Conservation (phyloP, 2,888 invertebrate species). For the Chrysolina oricalcia region DNA sequence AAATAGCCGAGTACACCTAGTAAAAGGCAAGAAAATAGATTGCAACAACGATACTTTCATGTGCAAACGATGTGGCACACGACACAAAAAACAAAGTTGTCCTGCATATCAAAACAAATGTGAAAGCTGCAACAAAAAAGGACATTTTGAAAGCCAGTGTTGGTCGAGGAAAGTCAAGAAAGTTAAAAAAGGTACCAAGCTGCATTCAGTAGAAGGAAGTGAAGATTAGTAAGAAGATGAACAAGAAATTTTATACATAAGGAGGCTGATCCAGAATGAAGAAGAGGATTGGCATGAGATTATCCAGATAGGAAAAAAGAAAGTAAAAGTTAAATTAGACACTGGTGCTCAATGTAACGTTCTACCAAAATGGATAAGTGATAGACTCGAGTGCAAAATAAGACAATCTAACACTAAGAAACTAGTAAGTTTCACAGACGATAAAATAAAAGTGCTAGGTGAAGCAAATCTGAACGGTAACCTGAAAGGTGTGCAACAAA, state of each 20-base stretch:
- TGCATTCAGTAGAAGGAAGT: neutral
- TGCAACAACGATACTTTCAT: neutral
- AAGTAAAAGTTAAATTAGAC: neutral
- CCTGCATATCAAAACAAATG: slow-evolving; percentile 3
- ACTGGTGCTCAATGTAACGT: too few relatives aligned
- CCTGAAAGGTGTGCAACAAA: neutral
- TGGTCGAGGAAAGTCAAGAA: neutral
- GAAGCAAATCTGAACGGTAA: neutral
- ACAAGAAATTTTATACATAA: slow-evolving; percentile 2
- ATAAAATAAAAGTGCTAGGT: slow-evolving; percentile 10
- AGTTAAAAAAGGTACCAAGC: too few relatives aligned
- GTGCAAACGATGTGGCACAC: slow-evolving; percentile 2
- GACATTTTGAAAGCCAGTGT: neutral
- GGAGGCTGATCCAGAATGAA: too few relatives aligned
- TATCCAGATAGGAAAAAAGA: neutral
- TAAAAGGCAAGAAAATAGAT: neutral
- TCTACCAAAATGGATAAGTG: too few relatives aligned
- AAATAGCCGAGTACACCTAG: neutral
- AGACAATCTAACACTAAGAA: too few relatives aligned
- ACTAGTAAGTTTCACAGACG: neutral
- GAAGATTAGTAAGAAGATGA: neutral
- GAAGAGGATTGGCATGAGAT: slow-evolving; percentile 1
- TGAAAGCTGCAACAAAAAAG: too few relatives aligned
- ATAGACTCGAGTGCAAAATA: too few relatives aligned
- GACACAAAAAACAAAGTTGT: neutral